phyloP scores from a whole-genome alignment of 1,140 invertebrate species.

The Anthonomus grandis region DNA sequence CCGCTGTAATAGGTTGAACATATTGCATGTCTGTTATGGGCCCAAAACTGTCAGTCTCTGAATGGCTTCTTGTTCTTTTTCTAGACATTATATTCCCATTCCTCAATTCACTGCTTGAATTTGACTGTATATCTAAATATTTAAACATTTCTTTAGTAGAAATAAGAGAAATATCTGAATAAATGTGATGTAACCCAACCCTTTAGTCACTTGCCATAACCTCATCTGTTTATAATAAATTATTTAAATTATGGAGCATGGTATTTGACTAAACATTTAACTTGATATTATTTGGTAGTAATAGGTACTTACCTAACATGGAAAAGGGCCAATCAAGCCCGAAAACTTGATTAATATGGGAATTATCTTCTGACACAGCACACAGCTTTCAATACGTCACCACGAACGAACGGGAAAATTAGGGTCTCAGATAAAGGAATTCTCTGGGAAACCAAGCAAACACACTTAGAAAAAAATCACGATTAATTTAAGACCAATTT shows the following conservation, averaged over 20 bases:
- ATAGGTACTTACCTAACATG: constrained; percentile 36
- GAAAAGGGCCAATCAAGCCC: constrained; percentile 21
- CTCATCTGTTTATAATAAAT: not conserved
- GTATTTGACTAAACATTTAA: too few relatives aligned
- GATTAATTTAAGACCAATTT: too few relatives aligned
- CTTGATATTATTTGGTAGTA: not conserved
- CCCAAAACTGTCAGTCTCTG: constrained; percentile 33
- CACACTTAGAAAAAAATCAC: too few relatives aligned
- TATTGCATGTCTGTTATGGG: constrained; percentile 9
- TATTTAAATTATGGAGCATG: not conserved
- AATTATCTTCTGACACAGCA: not conserved
- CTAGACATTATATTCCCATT: constrained; percentile 40
- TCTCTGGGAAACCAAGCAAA: too few relatives aligned
- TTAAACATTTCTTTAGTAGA: constrained; percentile 29
- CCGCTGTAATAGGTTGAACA: constrained; percentile 34
- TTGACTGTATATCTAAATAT: constrained; percentile 36
- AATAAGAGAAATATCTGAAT: not conserved
- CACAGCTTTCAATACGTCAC: not conserved
- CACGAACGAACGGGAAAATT: not conserved
- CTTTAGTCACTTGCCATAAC: not conserved
- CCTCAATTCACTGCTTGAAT: constrained; percentile 16
- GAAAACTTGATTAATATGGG: too few relatives aligned
- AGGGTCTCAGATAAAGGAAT: too few relatives aligned
- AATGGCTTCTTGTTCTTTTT: constrained; percentile 45
- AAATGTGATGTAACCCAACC: constrained; percentile 10